These are phyloP conservation scores for Apodemus speciosus DNA, from an alignment of 2,113 vertebrate genomes.

Conservation along the genomic window DNA sequence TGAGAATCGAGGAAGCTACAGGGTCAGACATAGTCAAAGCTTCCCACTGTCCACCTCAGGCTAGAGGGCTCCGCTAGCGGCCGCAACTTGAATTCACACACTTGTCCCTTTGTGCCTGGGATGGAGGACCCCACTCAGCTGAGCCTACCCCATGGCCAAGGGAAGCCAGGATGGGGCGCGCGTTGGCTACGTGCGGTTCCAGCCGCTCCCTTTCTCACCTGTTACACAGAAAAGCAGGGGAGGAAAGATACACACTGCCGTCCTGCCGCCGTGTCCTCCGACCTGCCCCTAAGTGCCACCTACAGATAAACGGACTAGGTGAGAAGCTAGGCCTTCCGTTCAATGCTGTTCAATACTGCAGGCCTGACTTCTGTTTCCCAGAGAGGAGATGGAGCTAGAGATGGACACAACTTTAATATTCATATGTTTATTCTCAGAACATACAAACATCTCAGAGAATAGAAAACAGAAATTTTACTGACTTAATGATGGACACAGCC, in stretches of 20 bases:
- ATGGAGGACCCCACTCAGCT: neutral
- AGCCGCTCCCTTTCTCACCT: neutral
- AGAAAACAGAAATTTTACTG: constrained; percentile 78
- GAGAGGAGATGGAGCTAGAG: neutral
- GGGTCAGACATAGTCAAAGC: neutral
- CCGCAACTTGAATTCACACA: neutral
- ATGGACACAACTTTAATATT: constrained; percentile 43
- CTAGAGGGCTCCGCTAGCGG: neutral
- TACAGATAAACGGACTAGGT: neutral
- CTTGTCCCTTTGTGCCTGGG: neutral
- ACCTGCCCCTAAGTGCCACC: neutral
- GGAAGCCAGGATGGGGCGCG: neutral
- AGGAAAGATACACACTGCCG: neutral
- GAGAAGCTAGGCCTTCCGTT: neutral
- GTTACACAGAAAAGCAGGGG: neutral
- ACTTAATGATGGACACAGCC: constrained; percentile 66
- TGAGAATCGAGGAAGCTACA: neutral
- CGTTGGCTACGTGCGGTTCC: neutral
- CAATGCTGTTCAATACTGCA: neutral
- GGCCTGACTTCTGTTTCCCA: neutral
- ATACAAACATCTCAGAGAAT: constrained; percentile 78
- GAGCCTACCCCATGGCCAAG: neutral
- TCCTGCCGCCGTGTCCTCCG: neutral
- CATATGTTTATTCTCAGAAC: constrained; percentile 79
- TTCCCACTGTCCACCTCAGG: neutral